phyloP scores from a whole-genome alignment of 1,140 invertebrate species.

The Drosophila pandora region DNA sequence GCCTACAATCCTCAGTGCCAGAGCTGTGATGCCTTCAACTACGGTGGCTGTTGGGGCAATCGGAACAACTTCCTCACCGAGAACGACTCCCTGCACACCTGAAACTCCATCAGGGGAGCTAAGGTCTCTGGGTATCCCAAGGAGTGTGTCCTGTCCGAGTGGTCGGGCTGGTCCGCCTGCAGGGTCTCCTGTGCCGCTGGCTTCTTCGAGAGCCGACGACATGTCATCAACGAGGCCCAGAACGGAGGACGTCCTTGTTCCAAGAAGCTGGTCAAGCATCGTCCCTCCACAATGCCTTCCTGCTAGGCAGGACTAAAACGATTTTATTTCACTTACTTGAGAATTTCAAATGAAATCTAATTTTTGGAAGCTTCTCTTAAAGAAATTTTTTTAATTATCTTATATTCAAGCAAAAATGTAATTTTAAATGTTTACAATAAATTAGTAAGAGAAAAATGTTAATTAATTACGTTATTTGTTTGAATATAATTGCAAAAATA shows the following conservation, averaged over 20 bases:
- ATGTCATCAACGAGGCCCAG: slow-evolving; percentile 85
- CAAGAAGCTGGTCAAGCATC: slow-evolving; percentile 85
- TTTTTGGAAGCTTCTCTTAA: too few species aligned
- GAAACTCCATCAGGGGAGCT: too few species aligned
- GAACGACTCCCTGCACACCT: slow-evolving; percentile 91
- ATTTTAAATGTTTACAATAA: too few species aligned
- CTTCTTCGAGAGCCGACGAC: slow-evolving; percentile 65
- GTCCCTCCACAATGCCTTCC: slow-evolving; percentile 83
- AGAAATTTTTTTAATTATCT: neutral
- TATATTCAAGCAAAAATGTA: neutral
- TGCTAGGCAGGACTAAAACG: slow-evolving; percentile 16
- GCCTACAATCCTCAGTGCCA: slow-evolving; percentile 89
- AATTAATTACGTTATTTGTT: too few species aligned
- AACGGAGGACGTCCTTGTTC: slow-evolving; percentile 90
- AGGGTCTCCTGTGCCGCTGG: slow-evolving; percentile 86
- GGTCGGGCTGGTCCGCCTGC: slow-evolving; percentile 91
- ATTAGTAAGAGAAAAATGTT: too few species aligned
- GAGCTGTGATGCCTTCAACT: slow-evolving; percentile 92
- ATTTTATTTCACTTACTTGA: neutral
- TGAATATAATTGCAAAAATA: too few species aligned
- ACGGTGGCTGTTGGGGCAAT: slow-evolving; percentile 95
- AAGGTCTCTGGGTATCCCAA: too few species aligned
- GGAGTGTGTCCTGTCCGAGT: slow-evolving; percentile 89
- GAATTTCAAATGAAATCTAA: neutral
- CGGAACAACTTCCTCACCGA: slow-evolving; percentile 93